These are phyloP conservation scores for Bombus superbus DNA, from an alignment of 1,140 invertebrate species.

Conservation along the genomic window DNA sequence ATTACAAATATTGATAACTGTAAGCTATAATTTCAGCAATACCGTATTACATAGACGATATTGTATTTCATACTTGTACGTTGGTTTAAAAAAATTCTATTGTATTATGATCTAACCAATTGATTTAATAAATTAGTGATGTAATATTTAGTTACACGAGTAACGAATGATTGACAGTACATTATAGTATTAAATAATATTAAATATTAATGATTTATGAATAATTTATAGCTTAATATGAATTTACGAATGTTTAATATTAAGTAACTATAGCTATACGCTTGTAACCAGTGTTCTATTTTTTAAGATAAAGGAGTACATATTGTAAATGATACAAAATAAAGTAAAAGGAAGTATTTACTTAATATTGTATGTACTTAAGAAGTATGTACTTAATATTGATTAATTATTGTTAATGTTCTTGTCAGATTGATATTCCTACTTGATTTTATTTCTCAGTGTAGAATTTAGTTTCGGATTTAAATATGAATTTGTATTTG, in stretches of 20 bases:
- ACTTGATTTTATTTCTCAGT: no score
- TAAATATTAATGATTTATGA: not conserved
- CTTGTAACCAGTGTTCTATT: not conserved
- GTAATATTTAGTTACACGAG: not conserved
- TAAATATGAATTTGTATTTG: no score
- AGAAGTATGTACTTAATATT: no score
- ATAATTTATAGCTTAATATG: not conserved
- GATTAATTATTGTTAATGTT: no score
- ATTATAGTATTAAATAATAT: not conserved
- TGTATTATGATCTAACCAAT: not conserved
- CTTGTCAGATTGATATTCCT: no score
- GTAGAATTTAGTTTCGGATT: no score
- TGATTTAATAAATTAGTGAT: not conserved
- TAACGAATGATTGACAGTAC: not conserved
- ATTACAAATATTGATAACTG: not conserved
- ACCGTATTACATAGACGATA: not conserved
- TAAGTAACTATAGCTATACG: not conserved
- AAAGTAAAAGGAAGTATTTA: no score
- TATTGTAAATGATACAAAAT: no score
- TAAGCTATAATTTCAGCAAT: not conserved
- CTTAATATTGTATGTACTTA: no score
- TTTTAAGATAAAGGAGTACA: not conserved
- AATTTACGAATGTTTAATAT: not conserved
- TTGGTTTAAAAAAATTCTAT: not conserved
- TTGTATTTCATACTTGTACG: not conserved